A percentile compares a stretch with the other conserved stretches of the same genome.
Conservation (phyloP, 2,797 vertebrate species). For the Urosaurus nigricauda region DNA sequence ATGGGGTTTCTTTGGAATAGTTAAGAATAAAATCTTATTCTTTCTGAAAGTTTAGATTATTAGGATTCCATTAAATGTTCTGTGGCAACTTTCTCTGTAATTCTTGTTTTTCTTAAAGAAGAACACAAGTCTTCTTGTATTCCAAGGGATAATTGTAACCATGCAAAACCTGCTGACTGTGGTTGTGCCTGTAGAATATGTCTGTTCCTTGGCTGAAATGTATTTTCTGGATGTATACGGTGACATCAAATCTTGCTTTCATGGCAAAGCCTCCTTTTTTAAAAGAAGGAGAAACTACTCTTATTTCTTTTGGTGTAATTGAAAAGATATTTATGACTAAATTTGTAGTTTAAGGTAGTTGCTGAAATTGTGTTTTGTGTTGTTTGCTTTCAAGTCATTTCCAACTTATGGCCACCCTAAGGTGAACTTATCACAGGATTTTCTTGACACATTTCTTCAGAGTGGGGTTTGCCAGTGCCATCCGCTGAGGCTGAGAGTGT, state of each 20-base stretch:
- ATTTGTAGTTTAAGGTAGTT: background rate
- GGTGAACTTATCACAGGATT: too few species aligned
- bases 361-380: too few species aligned
- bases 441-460: too few species aligned
- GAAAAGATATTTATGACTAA: background rate
- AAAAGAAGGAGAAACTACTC: background rate
- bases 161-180: background rate
- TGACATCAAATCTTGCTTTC: background rate
- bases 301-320: background rate
- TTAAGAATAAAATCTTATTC: background rate
- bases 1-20: background rate
- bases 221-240: background rate
- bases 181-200: background rate
- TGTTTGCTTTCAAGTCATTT: too few species aligned
- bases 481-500: too few species aligned
- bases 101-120: too few species aligned
- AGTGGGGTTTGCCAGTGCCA: too few species aligned
- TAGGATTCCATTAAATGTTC: background rate
- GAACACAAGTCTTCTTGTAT: too few species aligned
- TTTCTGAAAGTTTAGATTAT: background rate
- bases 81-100: background rate
- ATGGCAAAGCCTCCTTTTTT: background rate
- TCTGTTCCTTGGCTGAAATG: background rate
- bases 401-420: too few species aligned
- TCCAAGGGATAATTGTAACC: background rate